Evolutionary conservation across 1,140 invertebrate species (phyloP), one percentile per base, ranked within the genome.

Genomic region (Reticulitermes speratus): DNA sequence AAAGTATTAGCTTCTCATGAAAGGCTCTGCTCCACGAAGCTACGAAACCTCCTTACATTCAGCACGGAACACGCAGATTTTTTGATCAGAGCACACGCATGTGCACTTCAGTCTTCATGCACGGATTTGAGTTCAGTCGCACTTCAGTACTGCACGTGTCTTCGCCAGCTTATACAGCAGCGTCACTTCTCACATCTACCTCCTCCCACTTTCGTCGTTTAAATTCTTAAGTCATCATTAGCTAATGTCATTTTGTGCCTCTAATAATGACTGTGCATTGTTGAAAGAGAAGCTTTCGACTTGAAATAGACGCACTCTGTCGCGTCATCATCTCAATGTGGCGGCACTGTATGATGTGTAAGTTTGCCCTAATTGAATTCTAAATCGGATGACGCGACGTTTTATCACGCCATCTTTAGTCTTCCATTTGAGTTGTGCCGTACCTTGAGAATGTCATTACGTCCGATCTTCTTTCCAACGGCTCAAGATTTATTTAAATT

Each of bases 171-270:
- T 16, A 1, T 21, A 1, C 52, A 2, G 14, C 14, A 55, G 52
- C 14, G 19, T 55, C 19, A 55, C 52, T 19, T 55, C 52, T 55
- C 5, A 16, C 52, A 55, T 55, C 65, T 23, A 59, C 14, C 55
- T 59, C 55, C 21, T 75, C 19, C 65, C 25, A 75, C 65, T 25
- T n/a, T 30, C 8, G 65, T 75, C 65, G n/a, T 75, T 75, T 75
- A n/a, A 75, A 75, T 75, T 75, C 65, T 75, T 75, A 75, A 75
- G 65, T 75, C 65, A 75, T 75, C 65, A 75, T 75, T 75, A 75
- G 65, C 65, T 75, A 75, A 75, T 75, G 65, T 75, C 65, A 75
- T 75, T 75, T 75, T 30, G 65, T 75, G 14, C 65, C 65, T 75
- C 65, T 30, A 75, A 75, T 75, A 75, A 75, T 75, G 65, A 75